phyloP scores from a whole-genome alignment of 2,113 vertebrate species.

The Indicator indicator region DNA sequence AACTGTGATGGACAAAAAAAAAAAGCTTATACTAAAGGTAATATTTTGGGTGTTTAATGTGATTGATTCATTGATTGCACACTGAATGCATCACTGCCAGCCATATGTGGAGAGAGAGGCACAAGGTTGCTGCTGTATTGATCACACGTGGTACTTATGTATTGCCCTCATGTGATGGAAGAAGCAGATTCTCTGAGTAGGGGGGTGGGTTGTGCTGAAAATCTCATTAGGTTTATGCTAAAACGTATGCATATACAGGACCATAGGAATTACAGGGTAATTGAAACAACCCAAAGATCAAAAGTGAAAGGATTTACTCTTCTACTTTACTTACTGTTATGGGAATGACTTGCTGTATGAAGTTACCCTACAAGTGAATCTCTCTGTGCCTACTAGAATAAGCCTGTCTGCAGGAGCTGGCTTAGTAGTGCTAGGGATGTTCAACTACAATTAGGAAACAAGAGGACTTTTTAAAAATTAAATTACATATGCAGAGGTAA shows the following conservation, averaged over 20 bases:
- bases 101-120: not conserved
- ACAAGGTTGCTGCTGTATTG: not conserved
- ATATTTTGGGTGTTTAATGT: not conserved
- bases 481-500: not conserved
- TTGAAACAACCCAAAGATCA: not conserved
- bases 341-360: not conserved
- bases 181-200: not conserved
- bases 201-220: not conserved
- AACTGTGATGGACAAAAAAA: not conserved
- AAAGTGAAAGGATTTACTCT: not conserved
- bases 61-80: not conserved
- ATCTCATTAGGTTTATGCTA: not conserved
- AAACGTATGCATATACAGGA: not conserved
- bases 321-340: not conserved
- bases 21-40: not conserved
- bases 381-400: not conserved
- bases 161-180: not conserved
- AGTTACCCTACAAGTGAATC: not conserved
- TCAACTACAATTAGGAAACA: not conserved
- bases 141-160: accelerated
- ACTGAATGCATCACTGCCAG: not conserved
- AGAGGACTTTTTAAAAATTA: not conserved
- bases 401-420: not conserved
- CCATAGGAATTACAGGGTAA: not conserved
- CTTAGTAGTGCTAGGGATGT: not conserved